Percentiles rank a stretch among this genome's conserved stretches.
phyloP scores from a whole-genome alignment of 2,797 vertebrate species.

The Acomys russatus region DNA sequence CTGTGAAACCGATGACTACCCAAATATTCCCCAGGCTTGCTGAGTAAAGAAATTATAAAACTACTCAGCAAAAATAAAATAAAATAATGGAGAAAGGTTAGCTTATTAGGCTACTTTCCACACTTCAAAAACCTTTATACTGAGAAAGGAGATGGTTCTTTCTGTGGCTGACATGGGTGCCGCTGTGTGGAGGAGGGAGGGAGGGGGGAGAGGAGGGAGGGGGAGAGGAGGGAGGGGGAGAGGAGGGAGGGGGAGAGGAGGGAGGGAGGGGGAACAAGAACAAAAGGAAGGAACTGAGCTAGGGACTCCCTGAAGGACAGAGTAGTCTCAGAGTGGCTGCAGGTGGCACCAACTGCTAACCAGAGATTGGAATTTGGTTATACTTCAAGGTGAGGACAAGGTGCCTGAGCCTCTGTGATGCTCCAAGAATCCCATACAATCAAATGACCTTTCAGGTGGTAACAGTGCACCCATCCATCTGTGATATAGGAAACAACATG shows the following conservation, averaged over 20 bases:
- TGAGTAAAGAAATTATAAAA: slow-evolving; percentile 72
- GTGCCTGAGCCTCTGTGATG: neutral
- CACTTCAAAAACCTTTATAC: neutral
- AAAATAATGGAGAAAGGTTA: slow-evolving; percentile 16
- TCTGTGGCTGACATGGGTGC: neutral
- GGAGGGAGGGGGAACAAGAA: neutral
- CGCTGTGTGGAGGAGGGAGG: neutral
- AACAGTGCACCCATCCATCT: neutral
- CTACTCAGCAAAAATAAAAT: neutral
- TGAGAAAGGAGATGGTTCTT: neutral
- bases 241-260: neutral
- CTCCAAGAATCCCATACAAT: neutral
- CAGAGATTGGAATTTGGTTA: neutral
- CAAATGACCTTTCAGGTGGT: slow-evolving; percentile 28
- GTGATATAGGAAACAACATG: neutral
- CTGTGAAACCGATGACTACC: slow-evolving; percentile 71
- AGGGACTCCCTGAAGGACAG: neutral
- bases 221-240: neutral
- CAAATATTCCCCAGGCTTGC: slow-evolving; percentile 66
- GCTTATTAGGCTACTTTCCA: neutral
- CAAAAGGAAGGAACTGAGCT: neutral
- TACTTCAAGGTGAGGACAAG: neutral
- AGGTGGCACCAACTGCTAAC: neutral
- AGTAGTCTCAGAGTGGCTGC: neutral
- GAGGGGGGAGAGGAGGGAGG: neutral